These are phyloP conservation scores for Neosilurus hyrtlii DNA, from an alignment of 2,797 vertebrate species.

Conservation along the genomic window DNA sequence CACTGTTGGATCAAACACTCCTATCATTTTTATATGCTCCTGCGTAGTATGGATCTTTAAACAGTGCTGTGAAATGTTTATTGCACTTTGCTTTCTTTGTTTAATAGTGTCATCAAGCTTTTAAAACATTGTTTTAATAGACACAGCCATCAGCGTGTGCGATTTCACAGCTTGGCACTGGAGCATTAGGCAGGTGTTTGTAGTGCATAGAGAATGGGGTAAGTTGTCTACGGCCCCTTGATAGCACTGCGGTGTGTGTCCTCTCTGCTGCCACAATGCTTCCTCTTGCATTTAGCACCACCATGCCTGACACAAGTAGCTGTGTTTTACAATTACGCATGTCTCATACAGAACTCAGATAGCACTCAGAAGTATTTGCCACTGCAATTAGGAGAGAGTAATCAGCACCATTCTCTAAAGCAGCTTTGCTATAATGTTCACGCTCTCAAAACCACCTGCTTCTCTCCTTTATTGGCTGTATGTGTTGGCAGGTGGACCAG, in stretches of 20 bases:
- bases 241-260: constrained; percentile 27
- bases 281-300: constrained; percentile 31
- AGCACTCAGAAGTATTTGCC: not conserved
- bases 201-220: constrained; percentile 11
- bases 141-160: constrained; percentile 12
- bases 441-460: not conserved
- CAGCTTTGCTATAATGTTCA: constrained; percentile 12
- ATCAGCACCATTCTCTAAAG: constrained; percentile 35
- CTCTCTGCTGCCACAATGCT: constrained; percentile 25
- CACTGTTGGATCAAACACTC: constrained; percentile 8
- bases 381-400: constrained; percentile 29
- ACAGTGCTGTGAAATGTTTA: not conserved
- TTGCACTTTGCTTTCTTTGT: constrained; percentile 16
- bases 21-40: not conserved
- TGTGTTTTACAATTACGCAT: constrained; percentile 1
- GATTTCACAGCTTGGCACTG: constrained; percentile 38
- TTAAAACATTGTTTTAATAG: constrained; percentile 17
- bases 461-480: constrained; percentile 29
- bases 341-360: constrained; percentile 12
- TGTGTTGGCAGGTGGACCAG: constrained; percentile 13
- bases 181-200: constrained; percentile 48
- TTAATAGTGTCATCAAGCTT: constrained; percentile 3
- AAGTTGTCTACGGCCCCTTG: constrained; percentile 6
- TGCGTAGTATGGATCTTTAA: constrained; percentile 14
- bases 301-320: constrained; percentile 16